phyloP scores from a whole-genome alignment of 1,140 invertebrate genomes.

The Nebria ingens region DNA sequence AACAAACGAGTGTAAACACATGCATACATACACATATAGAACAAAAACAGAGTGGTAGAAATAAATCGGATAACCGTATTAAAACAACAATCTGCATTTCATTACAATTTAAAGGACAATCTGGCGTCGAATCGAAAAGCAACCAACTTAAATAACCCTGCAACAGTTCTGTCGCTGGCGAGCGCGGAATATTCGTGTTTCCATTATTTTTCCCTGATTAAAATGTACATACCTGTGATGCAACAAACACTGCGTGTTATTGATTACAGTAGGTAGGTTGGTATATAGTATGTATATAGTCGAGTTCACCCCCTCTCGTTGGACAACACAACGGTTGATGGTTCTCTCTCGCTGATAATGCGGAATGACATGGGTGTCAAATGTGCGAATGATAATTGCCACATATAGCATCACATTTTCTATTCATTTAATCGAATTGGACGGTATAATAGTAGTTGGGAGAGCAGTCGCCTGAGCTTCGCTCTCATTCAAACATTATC shows the following conservation, averaged over 20 bases:
- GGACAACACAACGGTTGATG: too few species aligned
- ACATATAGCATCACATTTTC: conserved; percentile 6
- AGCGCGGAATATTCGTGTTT: background rate
- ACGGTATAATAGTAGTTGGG: background rate
- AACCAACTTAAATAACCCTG: conserved; percentile 6
- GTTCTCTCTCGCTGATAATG: too few species aligned
- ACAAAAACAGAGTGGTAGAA: background rate
- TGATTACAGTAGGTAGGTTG: background rate
- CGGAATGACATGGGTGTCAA: conserved; percentile 8
- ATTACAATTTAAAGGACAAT: conserved; percentile 8
- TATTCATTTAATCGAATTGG: conserved; percentile 6
- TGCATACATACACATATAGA: background rate
- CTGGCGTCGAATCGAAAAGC: background rate
- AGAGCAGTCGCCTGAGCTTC: background rate
- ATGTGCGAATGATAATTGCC: conserved; percentile 3
- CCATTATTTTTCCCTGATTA: conserved; percentile 7
- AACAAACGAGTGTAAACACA: background rate
- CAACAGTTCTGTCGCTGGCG: too few species aligned
- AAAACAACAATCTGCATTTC: conserved; percentile 5
- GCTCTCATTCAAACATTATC: conserved; percentile 9
- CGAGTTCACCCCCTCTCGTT: too few species aligned
- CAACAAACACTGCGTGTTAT: conserved; percentile 4
- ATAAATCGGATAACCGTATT: background rate
- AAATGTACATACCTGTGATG: conserved; percentile 7
- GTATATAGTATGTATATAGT: background rate